These are phyloP conservation scores for Sarcophaga peregrina DNA, from an alignment of 1,140 invertebrate species.

Conservation along the genomic window DNA sequence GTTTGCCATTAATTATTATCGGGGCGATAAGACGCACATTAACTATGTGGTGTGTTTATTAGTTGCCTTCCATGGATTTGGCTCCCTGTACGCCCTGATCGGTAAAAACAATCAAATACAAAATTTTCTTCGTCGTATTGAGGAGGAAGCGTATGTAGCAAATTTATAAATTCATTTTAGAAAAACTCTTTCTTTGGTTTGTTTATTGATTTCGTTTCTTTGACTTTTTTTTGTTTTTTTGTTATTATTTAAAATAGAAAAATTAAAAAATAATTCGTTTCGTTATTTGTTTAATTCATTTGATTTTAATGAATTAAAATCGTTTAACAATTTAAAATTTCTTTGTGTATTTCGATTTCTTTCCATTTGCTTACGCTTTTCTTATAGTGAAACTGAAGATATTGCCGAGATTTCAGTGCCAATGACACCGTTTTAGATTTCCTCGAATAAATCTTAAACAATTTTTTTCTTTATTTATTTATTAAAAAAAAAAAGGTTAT, in stretches of 20 bases:
- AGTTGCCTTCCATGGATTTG: constrained; percentile 60
- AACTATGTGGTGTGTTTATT: constrained; percentile 60
- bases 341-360: background rate
- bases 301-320: background rate
- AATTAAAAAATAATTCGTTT: background rate
- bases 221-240: too few relatives aligned
- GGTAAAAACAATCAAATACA: constrained; percentile 62
- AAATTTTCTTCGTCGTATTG: constrained; percentile 58
- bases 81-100: constrained; percentile 57
- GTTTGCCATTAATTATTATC: constrained; percentile 60
- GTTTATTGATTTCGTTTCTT: too few relatives aligned
- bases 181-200: too few relatives aligned
- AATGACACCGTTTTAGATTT: constrained; percentile 12
- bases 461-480: too few relatives aligned
- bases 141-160: constrained; percentile 54
- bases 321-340: background rate
- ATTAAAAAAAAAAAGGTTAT: too few relatives aligned
- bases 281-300: background rate
- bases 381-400: constrained; percentile 14
- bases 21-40: constrained; percentile 55
- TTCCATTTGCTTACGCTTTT: background rate
- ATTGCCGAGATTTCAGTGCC: constrained; percentile 31
- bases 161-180: background rate
- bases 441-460: too few relatives aligned
- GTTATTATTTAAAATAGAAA: too few relatives aligned